Base-by-base conservation (phyloP, 2,888 invertebrate species). In the Catotricha subobsoleta region DNA sequence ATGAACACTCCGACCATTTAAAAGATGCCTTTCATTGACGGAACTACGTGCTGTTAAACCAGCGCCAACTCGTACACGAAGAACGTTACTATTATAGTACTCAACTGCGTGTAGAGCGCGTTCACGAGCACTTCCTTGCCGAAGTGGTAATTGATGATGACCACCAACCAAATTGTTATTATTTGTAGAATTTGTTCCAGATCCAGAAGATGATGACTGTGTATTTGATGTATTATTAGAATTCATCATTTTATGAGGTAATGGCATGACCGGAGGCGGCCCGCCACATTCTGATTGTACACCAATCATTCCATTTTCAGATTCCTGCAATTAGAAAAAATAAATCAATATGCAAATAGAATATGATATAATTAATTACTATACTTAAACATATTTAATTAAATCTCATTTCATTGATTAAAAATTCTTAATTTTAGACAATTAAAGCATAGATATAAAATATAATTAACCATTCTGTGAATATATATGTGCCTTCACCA, bases 41-140 rank as follows among this genome's bases (percentile, higher is more conserved):
- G 48, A 49, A 44, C 43, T 48, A 34, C 50, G 45, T 15, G 60
- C 54, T 8, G 60, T 54, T 16, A 65, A 53, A 15, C 64, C 65
- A n/a, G 65, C 65, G 49, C 61, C 60, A 40, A 62, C 58, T 48
- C 67, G 59, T 16, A 66, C 67, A 44, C 62, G 58, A 46, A 67
- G 61, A 43, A 68, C 64, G 52, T 65, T 66, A 47, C 59, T 65
- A 53, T 67, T 68, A 57, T 68, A 69, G 51, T 66, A 68, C 47
- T 69, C 68, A 42, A 67, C 65, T 25, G 68, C 67, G 50, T 66
- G 65, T 48, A 65, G 60, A 43, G 65, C 58, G 43, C 65, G 58
- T 48, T 66, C 65, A 40, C 65, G 54, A 43, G 54, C 50, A 40
- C 44, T 53, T 48, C 43, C 27, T 19, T 40, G 31, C 18, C 40